Conservation (phyloP, 2,113 vertebrate genomes). For the Psittacus erithacus region DNA sequence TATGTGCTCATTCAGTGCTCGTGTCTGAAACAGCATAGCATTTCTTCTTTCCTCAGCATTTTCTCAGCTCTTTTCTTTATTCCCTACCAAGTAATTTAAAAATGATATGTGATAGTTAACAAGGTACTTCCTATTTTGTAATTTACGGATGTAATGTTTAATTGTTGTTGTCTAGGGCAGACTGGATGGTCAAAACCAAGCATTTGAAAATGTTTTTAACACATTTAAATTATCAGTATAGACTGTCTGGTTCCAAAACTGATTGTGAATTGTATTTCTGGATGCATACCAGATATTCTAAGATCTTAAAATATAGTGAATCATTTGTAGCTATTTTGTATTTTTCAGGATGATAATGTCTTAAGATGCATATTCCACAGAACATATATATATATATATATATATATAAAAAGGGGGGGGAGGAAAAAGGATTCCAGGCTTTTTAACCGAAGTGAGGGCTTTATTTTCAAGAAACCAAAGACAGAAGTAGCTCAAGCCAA, state of each 20-base stretch:
- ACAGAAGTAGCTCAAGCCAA: conserved; percentile 70
- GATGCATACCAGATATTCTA: background rate
- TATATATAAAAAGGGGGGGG: background rate
- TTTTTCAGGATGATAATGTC: background rate
- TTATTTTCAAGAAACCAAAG: background rate
- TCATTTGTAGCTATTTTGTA: background rate
- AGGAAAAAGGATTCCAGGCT: background rate
- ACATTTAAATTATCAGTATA: background rate
- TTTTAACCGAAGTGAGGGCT: background rate
- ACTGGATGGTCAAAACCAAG: background rate
- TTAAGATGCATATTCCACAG: background rate
- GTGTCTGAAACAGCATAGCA: background rate
- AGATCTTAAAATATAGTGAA: background rate
- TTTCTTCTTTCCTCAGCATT: conserved; percentile 1
- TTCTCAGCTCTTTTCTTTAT: background rate
- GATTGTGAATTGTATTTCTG: background rate
- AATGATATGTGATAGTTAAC: conserved; percentile 1
- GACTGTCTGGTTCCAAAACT: background rate
- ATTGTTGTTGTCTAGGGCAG: background rate
- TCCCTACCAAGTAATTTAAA: conserved; percentile 22
- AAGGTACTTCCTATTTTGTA: background rate
- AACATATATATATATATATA: background rate
- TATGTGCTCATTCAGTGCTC: background rate
- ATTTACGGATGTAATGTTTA: background rate
- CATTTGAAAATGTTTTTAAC: background rate